Evolutionary conservation across 92 coral and sea anemone species (phyloP).

Genomic region (Galaxea fascicularis): DNA sequence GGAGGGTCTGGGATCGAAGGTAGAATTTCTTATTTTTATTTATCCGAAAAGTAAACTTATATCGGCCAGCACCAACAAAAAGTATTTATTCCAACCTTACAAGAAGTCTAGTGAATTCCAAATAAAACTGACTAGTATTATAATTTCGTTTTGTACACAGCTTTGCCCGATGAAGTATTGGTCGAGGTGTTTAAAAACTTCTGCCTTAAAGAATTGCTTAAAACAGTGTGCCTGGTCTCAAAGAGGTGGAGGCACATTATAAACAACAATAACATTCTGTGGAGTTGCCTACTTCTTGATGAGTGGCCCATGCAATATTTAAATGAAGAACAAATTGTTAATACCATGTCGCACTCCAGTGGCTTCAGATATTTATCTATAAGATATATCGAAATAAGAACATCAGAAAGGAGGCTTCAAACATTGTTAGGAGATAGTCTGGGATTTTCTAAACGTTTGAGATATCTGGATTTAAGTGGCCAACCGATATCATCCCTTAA

Average conservation of each 20-base stretch:
- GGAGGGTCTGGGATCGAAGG: slow-evolving; percentile 52
- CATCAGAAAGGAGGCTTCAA: slow-evolving; percentile 61
- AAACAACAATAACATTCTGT: slow-evolving; percentile 48
- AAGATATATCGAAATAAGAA: slow-evolving; percentile 53
- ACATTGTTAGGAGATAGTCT: slow-evolving; percentile 55
- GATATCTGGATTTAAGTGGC: too few relatives aligned
- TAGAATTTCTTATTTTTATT: slow-evolving; percentile 52
- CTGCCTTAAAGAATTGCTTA: too few relatives aligned
- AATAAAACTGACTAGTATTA: too few relatives aligned
- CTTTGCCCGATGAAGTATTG: too few relatives aligned
- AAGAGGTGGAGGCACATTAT: slow-evolving; percentile 56
- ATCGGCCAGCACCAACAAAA: too few relatives aligned
- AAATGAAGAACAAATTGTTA: slow-evolving; percentile 45
- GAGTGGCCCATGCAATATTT: slow-evolving; percentile 52
- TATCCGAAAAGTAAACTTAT: too few relatives aligned
- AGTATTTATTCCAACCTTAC: too few relatives aligned
- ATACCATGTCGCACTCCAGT: slow-evolving; percentile 53
- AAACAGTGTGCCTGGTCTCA: slow-evolving; percentile 59
- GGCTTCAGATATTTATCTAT: slow-evolving; percentile 55
- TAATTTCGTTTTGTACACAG: too few relatives aligned
- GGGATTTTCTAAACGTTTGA: too few relatives aligned
- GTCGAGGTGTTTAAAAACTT: too few relatives aligned
- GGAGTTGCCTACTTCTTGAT: slow-evolving; percentile 62
- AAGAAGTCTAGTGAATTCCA: too few relatives aligned
- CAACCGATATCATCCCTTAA: too few relatives aligned